phyloP scores from a whole-genome alignment of 2,888 invertebrate genomes.

The Yponomeuta plumbellus region DNA sequence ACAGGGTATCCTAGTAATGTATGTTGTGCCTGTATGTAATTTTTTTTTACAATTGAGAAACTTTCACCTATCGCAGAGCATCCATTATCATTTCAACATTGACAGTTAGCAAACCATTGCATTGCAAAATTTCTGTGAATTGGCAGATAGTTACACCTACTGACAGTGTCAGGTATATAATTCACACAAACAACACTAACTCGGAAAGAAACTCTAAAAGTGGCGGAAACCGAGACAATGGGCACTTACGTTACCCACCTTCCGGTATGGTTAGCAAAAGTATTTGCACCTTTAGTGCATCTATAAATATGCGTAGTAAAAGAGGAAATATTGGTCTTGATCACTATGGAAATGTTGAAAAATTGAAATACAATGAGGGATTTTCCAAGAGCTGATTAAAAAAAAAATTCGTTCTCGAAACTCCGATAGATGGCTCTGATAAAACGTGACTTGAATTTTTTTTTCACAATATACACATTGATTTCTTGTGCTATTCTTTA shows the following conservation, averaged over 20 bases:
- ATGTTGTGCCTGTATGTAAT: too few species aligned
- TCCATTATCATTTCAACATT: neutral
- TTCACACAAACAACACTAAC: neutral
- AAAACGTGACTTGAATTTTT: too few species aligned
- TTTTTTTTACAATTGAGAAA: too few species aligned
- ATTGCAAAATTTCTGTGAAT: neutral
- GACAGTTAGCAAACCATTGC: neutral
- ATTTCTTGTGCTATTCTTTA: too few species aligned
- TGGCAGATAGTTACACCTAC: neutral
- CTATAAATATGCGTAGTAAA: neutral
- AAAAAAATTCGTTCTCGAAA: too few species aligned
- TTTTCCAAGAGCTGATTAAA: too few species aligned
- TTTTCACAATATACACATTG: too few species aligned
- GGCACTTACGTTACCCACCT: conserved; percentile 45
- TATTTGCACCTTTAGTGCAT: neutral
- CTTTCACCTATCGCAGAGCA: neutral
- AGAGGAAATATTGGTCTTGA: neutral
- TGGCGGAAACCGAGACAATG: conserved; percentile 66
- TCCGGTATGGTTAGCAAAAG: conserved; percentile 54
- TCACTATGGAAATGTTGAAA: too few species aligned
- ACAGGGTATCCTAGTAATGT: too few species aligned
- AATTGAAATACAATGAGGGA: too few species aligned
- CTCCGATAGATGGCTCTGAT: too few species aligned
- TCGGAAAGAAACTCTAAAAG: conserved; percentile 28
- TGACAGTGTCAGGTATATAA: neutral